These are phyloP conservation scores for Mustela lutreola DNA, from an alignment of 2,113 vertebrate species.

Conservation along the genomic window DNA sequence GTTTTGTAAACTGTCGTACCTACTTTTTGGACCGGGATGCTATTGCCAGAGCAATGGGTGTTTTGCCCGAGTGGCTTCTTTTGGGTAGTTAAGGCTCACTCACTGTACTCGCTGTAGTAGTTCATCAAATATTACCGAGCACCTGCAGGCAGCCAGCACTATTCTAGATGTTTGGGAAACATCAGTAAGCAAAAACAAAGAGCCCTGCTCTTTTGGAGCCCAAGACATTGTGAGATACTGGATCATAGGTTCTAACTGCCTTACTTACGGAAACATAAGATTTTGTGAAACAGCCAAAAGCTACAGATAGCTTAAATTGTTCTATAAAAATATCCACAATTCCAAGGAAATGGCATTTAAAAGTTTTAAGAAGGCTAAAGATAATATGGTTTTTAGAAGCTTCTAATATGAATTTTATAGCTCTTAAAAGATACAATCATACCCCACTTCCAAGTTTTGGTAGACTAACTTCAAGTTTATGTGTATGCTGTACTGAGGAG, in stretches of 20 bases:
- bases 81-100: background rate
- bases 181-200: background rate
- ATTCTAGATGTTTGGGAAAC: background rate
- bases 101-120: background rate
- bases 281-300: constrained; percentile 24
- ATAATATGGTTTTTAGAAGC: background rate
- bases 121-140: background rate
- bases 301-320: background rate
- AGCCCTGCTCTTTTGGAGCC: background rate
- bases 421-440: background rate
- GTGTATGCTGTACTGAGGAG: background rate
- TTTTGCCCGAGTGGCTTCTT: background rate
- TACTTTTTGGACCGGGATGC: background rate
- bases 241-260: background rate
- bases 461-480: background rate
- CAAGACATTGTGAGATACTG: background rate
- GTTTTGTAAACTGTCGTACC: constrained; percentile 20
- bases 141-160: background rate
- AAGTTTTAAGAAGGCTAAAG: background rate
- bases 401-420: background rate
- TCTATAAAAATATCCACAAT: background rate
- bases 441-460: background rate
- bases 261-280: background rate
- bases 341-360: constrained; percentile 56
- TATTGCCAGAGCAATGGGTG: background rate